phyloP scores from a whole-genome alignment of 1,140 invertebrate genomes.

The Drosophila lini region DNA sequence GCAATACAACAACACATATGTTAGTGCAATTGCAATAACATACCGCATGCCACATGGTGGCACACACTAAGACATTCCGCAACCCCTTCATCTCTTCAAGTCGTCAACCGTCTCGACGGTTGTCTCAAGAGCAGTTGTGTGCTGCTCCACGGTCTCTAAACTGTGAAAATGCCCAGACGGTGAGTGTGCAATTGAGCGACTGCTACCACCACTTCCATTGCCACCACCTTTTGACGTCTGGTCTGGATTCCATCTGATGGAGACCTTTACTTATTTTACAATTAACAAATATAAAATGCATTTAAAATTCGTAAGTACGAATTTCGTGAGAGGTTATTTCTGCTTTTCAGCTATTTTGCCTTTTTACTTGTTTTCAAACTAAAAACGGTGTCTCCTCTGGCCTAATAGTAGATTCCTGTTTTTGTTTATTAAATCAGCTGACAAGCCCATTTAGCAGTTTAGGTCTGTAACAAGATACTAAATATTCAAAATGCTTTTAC shows the following conservation, averaged over 20 bases:
- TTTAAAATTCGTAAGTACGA: not conserved
- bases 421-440: not conserved
- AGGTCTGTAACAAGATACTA: not conserved
- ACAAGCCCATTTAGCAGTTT: not conserved
- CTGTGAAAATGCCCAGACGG: slow-evolving; percentile 71
- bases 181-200: slow-evolving; percentile 77
- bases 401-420: not conserved
- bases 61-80: slow-evolving; percentile 18
- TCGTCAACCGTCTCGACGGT: slow-evolving; percentile 42
- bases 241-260: not conserved
- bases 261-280: not conserved
- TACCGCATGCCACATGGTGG: slow-evolving; percentile 64
- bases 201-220: slow-evolving; percentile 28
- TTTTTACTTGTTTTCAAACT: not conserved
- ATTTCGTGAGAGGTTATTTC: not conserved
- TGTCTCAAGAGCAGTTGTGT: slow-evolving; percentile 63
- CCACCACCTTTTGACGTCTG: slow-evolving; percentile 4
- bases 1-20: slow-evolving; percentile 27
- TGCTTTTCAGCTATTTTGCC: not conserved
- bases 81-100: slow-evolving; percentile 14
- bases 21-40: slow-evolving; percentile 66
- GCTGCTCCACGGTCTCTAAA: slow-evolving; percentile 20
- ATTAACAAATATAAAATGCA: not conserved
- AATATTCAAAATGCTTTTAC: not conserved
- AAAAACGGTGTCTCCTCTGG: not conserved